Evolutionary conservation across 2,113 vertebrate genomes (phyloP).

Genomic region (Lota lota): DNA sequence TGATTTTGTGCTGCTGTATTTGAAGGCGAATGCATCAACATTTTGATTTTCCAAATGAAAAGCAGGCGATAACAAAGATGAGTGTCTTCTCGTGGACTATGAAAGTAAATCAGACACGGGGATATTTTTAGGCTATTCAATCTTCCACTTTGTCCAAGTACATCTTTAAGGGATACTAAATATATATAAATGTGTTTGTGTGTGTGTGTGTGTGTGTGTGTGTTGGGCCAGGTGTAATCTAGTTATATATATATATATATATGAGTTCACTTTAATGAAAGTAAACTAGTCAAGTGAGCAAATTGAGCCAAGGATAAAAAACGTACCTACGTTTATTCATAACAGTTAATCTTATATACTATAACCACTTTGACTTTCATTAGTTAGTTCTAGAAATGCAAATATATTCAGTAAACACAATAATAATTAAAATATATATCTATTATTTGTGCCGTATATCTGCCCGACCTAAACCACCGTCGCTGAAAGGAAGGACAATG

Average conservation of each 20-base stretch:
- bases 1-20: background rate
- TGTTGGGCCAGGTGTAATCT: slow-evolving; percentile 22
- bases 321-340: too few relatives aligned
- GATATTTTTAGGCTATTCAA: too few relatives aligned
- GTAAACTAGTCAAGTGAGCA: too few relatives aligned
- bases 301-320: too few relatives aligned
- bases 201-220: slow-evolving; percentile 1
- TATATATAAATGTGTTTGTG: background rate
- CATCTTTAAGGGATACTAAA: background rate
- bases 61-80: slow-evolving; percentile 36
- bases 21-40: slow-evolving; percentile 16
- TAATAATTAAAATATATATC: slow-evolving; percentile 8
- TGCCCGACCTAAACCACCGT: too few relatives aligned
- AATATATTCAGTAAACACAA: slow-evolving; percentile 24
- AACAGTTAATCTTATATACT: too few relatives aligned
- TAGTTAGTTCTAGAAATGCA: background rate
- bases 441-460: background rate
- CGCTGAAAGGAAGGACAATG: too few relatives aligned
- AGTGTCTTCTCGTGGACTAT: slow-evolving; percentile 3
- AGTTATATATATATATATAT: slow-evolving; percentile 22
- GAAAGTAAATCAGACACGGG: slow-evolving; percentile 20
- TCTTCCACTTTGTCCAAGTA: background rate
- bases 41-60: slow-evolving; percentile 49
- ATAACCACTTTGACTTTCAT: too few relatives aligned
- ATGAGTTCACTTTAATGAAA: too few relatives aligned